These are phyloP conservation scores for Orycteropus afer DNA, from an alignment of 2,113 vertebrate genomes.

Conservation along the genomic window DNA sequence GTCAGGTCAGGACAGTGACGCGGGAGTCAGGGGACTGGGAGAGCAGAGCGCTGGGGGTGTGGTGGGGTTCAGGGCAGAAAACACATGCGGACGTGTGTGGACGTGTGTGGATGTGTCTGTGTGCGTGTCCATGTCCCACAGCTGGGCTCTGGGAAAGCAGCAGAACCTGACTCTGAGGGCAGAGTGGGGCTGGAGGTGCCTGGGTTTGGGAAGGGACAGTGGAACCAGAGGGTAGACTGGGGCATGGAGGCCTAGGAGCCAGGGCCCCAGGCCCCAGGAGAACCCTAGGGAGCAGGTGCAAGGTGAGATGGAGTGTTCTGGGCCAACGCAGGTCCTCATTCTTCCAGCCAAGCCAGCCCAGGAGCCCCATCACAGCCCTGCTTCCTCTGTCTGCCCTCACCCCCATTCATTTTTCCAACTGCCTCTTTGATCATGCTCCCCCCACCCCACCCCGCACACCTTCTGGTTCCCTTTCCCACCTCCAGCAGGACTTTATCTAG, in stretches of 20 bases:
- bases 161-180: background rate
- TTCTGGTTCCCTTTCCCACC: background rate
- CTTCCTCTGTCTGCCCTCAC: background rate
- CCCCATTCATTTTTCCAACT: background rate
- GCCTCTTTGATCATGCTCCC: background rate
- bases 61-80: background rate
- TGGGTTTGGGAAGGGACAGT: background rate
- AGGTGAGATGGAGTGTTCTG: background rate
- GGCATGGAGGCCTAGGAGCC: background rate
- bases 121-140: slow-evolving; percentile 30
- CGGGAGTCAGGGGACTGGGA: slow-evolving; percentile 68
- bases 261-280: background rate
- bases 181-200: background rate
- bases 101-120: slow-evolving; percentile 62
- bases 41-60: background rate
- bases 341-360: background rate
- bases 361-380: background rate
- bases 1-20: slow-evolving; percentile 77
- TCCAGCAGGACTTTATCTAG: background rate
- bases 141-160: slow-evolving; percentile 50
- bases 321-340: background rate
- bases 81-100: slow-evolving; percentile 67
- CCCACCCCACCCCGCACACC: too few relatives aligned
- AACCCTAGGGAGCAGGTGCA: background rate
- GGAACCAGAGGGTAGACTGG: background rate